Conservation (phyloP, 2,113 vertebrate species). For the Rattus rattus region DNA sequence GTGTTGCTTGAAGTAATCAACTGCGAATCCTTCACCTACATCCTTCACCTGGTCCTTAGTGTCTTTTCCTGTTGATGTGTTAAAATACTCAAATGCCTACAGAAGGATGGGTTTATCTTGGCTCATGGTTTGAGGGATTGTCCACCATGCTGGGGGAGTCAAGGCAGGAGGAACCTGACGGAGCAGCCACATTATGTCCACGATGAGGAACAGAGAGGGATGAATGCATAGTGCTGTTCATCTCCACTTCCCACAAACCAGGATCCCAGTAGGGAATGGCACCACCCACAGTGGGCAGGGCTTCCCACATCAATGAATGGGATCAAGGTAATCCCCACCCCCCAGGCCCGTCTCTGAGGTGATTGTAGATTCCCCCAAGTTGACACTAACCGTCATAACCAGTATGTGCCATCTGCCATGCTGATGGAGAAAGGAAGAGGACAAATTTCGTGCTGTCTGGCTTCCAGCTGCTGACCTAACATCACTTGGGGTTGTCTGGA, state of each 20-base stretch:
- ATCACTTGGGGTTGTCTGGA: background rate
- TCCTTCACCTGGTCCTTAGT: background rate
- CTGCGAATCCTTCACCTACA: accelerated
- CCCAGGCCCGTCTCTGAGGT: background rate
- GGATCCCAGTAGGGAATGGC: background rate
- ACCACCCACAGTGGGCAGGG: background rate
- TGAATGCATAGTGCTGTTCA: too few relatives aligned
- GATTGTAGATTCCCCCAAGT: background rate
- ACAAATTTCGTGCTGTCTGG: accelerated
- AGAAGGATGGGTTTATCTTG: background rate
- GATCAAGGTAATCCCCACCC: too few relatives aligned
- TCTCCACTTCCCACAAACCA: too few relatives aligned
- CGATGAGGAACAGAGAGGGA: background rate
- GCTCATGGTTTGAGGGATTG: background rate
- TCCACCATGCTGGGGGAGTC: background rate
- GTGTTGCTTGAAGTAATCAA: background rate
- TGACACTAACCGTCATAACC: accelerated
- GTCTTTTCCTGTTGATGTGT: background rate
- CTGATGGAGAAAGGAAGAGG: too few relatives aligned
- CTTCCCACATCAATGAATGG: background rate
- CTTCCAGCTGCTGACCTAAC: accelerated
- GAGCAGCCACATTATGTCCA: background rate
- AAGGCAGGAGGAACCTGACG: background rate
- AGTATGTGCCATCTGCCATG: accelerated
- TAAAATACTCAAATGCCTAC: background rate